Percentiles rank a stretch among this genome's conserved stretches.
These are phyloP conservation scores for Platanista minor DNA, from an alignment of 2,113 vertebrate genomes.

Conservation along the genomic window DNA sequence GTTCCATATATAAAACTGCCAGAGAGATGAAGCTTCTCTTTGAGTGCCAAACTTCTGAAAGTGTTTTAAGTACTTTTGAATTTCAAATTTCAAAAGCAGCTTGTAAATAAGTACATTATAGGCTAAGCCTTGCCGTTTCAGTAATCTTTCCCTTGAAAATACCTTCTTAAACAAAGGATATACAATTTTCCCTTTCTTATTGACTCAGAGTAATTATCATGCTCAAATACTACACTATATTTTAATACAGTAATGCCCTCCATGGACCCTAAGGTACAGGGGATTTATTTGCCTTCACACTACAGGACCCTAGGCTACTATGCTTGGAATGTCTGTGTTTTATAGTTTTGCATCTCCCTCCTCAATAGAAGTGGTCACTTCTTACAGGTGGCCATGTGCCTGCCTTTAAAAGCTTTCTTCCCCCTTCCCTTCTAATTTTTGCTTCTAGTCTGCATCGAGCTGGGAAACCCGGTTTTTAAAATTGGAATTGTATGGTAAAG, in stretches of 20 bases:
- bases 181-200: constrained; percentile 30
- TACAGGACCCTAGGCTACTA: neutral
- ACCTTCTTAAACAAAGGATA: constrained; percentile 29
- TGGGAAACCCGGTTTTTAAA: neutral
- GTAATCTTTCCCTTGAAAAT: constrained; percentile 30
- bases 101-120: constrained; percentile 35
- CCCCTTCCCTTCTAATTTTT: neutral
- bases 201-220: constrained; percentile 4
- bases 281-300: constrained; percentile 11
- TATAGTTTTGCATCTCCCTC: constrained; percentile 14
- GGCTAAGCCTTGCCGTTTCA: neutral
- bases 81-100: constrained; percentile 41
- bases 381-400: neutral
- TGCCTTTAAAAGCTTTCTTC: constrained; percentile 43
- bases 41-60: constrained; percentile 28
- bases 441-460: constrained; percentile 19
- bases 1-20: neutral
- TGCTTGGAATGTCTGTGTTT: neutral
- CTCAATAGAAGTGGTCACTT: constrained; percentile 29
- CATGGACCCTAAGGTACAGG: neutral
- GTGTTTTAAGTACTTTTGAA: constrained; percentile 37
- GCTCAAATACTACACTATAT: constrained; percentile 18
- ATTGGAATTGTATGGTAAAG: neutral
- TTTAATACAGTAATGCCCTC: constrained; percentile 18
- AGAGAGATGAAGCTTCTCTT: constrained; percentile 30